phyloP scores from a whole-genome alignment of 2,797 vertebrate species.

The Coccyzus lansbergi region DNA sequence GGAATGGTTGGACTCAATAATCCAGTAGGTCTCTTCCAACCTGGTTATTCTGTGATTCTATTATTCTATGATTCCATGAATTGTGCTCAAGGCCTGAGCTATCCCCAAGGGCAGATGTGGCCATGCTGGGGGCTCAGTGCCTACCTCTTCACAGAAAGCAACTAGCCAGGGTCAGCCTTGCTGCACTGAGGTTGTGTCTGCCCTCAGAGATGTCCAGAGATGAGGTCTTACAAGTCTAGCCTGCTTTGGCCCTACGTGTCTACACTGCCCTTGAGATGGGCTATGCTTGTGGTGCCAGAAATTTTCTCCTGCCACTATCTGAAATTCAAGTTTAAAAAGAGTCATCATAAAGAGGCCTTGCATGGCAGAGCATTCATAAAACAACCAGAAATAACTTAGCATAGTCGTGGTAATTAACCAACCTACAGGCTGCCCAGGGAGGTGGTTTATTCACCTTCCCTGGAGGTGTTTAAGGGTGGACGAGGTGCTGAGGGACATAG shows the following conservation, averaged over 20 bases:
- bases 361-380: neutral
- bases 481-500: too few relatives aligned
- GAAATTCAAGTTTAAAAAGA: neutral
- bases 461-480: too few relatives aligned
- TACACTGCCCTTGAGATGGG: neutral
- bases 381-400: neutral
- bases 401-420: neutral
- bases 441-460: too few relatives aligned
- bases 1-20: too few relatives aligned
- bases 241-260: accelerated
- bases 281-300: accelerated
- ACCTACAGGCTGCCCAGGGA: too few relatives aligned
- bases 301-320: neutral
- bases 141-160: neutral
- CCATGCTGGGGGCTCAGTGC: accelerated
- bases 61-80: too few relatives aligned
- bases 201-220: neutral
- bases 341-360: accelerated
- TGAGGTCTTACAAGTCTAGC: accelerated
- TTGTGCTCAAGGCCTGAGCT: accelerated
- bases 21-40: too few relatives aligned
- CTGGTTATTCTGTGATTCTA: too few relatives aligned
- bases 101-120: neutral
- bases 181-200: neutral
- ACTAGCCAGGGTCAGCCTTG: neutral